phyloP scores from a whole-genome alignment of 2,888 invertebrate genomes.

The Rutpela maculata region DNA sequence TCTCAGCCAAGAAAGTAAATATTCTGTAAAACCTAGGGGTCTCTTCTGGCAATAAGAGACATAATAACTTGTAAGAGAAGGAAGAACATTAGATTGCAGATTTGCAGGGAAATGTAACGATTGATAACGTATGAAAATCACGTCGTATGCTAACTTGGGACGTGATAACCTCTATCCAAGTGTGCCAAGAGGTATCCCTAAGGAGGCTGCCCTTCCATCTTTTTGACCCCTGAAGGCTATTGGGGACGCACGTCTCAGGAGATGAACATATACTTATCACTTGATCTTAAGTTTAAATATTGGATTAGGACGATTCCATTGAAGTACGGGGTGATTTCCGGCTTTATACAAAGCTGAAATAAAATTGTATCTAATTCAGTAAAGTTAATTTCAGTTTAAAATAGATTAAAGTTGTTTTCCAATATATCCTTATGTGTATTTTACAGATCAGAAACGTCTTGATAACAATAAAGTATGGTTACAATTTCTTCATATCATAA shows the following conservation, averaged over 20 bases:
- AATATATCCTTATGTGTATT: background rate
- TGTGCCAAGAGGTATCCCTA: conserved; percentile 21
- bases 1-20: background rate
- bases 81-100: conserved; percentile 25
- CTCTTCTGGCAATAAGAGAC: conserved; percentile 28
- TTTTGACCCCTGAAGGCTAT: conserved; percentile 29
- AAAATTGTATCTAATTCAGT: background rate
- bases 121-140: conserved; percentile 60
- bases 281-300: conserved; percentile 43
- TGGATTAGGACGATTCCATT: conserved; percentile 18
- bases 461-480: no score
- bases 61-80: conserved; percentile 8
- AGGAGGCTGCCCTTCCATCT: conserved; percentile 36
- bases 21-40: background rate
- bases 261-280: conserved; percentile 41
- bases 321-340: conserved; percentile 3
- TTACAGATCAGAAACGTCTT: no score
- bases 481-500: no score
- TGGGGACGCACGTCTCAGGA: conserved; percentile 26
- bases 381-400: background rate
- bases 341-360: background rate
- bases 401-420: background rate
- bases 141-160: conserved; percentile 59
- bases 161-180: conserved; percentile 52
- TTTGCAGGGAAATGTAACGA: conserved; percentile 36